Conservation (phyloP, 2,888 invertebrate species). For the Orthosia cruda region DNA sequence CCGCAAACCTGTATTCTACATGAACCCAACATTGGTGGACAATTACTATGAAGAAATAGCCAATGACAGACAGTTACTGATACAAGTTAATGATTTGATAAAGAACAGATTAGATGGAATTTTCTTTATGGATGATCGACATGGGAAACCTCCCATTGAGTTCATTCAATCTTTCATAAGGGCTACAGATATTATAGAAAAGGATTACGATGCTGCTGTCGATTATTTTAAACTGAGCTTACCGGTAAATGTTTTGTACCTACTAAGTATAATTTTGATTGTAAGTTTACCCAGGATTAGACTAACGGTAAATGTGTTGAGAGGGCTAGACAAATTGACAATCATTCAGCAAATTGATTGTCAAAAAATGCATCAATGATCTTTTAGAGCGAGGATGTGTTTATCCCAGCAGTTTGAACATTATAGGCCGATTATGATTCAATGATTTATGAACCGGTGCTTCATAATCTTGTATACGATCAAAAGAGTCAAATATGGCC, state of each 20-base stretch:
- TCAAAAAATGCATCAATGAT: too few relatives aligned
- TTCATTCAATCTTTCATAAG: constrained; percentile 64
- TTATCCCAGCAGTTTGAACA: too few relatives aligned
- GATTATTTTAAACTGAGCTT: constrained; percentile 65
- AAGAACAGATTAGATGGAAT: constrained; percentile 65
- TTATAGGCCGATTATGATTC: too few relatives aligned
- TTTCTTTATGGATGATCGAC: constrained; percentile 48
- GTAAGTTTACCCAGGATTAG: not conserved
- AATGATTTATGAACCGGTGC: too few relatives aligned
- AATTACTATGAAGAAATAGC: constrained; percentile 54
- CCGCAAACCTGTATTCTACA: constrained; percentile 68
- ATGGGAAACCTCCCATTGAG: constrained; percentile 45
- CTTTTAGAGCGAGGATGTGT: too few relatives aligned
- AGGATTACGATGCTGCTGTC: constrained; percentile 30
- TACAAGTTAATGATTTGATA: constrained; percentile 60
- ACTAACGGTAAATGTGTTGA: too few relatives aligned
- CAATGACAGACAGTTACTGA: constrained; percentile 61
- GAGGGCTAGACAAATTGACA: too few relatives aligned
- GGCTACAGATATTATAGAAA: constrained; percentile 65
- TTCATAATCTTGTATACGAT: too few relatives aligned
- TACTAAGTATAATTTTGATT: not conserved
- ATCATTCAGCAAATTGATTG: too few relatives aligned
- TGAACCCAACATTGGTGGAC: constrained; percentile 56
- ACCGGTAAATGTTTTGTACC: constrained; percentile 56
- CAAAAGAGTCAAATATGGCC: too few relatives aligned